These are phyloP conservation scores for Gasteruption jaculator DNA, from an alignment of 2,888 invertebrate genomes.

Conservation along the genomic window DNA sequence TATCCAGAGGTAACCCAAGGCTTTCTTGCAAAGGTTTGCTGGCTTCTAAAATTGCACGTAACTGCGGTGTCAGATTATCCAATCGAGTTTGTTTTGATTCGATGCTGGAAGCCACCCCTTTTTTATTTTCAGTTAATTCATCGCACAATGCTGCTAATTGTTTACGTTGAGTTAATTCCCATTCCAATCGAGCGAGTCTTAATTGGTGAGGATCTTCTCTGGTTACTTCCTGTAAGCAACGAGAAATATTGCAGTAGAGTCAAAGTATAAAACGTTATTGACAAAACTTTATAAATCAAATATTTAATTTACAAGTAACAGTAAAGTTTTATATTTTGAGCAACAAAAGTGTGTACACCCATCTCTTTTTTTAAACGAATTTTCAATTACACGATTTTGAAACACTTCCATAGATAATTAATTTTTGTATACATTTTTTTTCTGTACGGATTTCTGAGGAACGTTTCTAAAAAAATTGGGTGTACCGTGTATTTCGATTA, in stretches of 20 bases:
- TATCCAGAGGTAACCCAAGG: constrained; percentile 74
- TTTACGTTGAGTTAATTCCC: constrained; percentile 86
- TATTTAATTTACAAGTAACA: neutral
- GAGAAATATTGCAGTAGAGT: constrained; percentile 8
- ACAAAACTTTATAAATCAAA: neutral
- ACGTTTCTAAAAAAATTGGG: too few relatives aligned
- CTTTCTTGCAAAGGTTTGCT: constrained; percentile 89
- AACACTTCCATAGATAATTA: too few relatives aligned
- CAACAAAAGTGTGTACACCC: too few relatives aligned
- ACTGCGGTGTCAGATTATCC: constrained; percentile 76
- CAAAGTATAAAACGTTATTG: neutral
- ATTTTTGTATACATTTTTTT: too few relatives aligned
- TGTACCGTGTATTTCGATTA: too few relatives aligned
- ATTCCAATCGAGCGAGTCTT: constrained; percentile 81
- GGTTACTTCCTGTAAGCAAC: constrained; percentile 59
- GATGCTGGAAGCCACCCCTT: constrained; percentile 70
- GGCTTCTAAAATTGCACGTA: constrained; percentile 68
- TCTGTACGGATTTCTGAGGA: too few relatives aligned
- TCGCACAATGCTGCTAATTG: constrained; percentile 73
- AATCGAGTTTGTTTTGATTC: constrained; percentile 71
- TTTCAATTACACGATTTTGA: too few relatives aligned
- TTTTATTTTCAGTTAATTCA: constrained; percentile 72
- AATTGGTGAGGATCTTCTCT: constrained; percentile 71
- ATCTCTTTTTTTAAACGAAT: too few relatives aligned
- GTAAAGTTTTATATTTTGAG: too few relatives aligned